Conservation (phyloP, 1,140 invertebrate species). For the Drosophila mauritiana region DNA sequence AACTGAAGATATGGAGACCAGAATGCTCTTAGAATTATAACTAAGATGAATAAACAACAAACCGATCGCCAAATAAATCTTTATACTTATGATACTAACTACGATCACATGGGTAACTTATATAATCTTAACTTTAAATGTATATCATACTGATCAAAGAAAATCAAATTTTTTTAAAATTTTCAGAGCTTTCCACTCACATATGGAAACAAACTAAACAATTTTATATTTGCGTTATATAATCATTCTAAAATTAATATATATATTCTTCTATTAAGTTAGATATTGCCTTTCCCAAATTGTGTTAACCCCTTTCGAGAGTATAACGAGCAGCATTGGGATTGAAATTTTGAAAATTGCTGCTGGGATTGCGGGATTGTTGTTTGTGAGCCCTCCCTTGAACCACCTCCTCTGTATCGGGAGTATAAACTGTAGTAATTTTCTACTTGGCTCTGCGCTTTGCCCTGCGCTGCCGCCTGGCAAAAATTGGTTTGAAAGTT, state of each 20-base stretch:
- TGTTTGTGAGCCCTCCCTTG: slow-evolving; percentile 36
- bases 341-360: slow-evolving; percentile 79
- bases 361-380: slow-evolving; percentile 79
- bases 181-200: too few species aligned
- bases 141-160: too few species aligned
- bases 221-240: too few species aligned
- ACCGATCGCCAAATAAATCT: too few species aligned
- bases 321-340: slow-evolving; percentile 36
- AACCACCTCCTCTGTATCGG: slow-evolving; percentile 18
- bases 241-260: too few species aligned
- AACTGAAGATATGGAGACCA: too few species aligned
- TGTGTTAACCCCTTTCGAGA: slow-evolving; percentile 4
- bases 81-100: too few species aligned
- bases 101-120: too few species aligned
- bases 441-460: slow-evolving; percentile 38
- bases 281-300: neutral
- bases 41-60: too few species aligned
- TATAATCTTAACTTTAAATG: too few species aligned
- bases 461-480: slow-evolving; percentile 35
- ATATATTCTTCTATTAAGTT: too few species aligned
- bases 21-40: slow-evolving; percentile 2
- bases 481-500: slow-evolving; percentile 62
- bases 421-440: slow-evolving; percentile 64
- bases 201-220: too few species aligned
- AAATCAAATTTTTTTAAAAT: neutral